Evolutionary conservation across 2,113 vertebrate species (phyloP), one percentile per base, ranked within the genome.

Genomic region (Mastomys natalensis): DNA sequence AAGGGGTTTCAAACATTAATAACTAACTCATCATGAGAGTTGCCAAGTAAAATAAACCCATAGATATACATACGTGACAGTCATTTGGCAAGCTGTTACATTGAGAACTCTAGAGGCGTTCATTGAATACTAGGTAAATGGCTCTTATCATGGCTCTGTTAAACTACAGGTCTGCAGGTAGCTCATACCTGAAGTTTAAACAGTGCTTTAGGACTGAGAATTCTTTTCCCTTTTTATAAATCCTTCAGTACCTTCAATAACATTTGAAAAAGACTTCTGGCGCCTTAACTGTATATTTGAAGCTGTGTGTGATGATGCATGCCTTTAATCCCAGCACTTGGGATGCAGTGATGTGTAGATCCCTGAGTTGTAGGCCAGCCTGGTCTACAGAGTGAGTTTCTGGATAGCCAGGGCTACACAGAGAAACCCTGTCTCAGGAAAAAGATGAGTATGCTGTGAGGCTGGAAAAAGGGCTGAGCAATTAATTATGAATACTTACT

Each of bases 211-310:
- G 40, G 19, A 48, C 51, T 70, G 64, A 72, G 37, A 74, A 48
- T 62, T 60, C 15, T 43, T 64, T 40, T 62, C 37, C 31, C 15
- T 76, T 74, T 93, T 81, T 60, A 26, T 40, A 68, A 55, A 70
- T 16, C 62, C 17, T 45, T 64, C 43, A 58, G 21, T 87, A 68
- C 43, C 76, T 92, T 90, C 31, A 58, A 58, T 24, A 89, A 70
- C n/a, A 29, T 64, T 76, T 58, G n/a, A 92, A 92, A 96, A 86
- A 76, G 40, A 91, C 58, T 74, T 87, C 73, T 77, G 22, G 6
- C 58, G n/a, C 66, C 89, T 92, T 80, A 77, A 94, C 81, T 81
- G 78, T 81, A 22, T 55, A 37, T 51, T 37, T 81, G 51, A 55
- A 55, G 51, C 17, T 22, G 78, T 19, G 78, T 34, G 31, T 55